Evolutionary conservation across 2,888 invertebrate species (phyloP), one percentile per base, ranked within the genome.

Genomic region (Thymelicus acteon): DNA sequence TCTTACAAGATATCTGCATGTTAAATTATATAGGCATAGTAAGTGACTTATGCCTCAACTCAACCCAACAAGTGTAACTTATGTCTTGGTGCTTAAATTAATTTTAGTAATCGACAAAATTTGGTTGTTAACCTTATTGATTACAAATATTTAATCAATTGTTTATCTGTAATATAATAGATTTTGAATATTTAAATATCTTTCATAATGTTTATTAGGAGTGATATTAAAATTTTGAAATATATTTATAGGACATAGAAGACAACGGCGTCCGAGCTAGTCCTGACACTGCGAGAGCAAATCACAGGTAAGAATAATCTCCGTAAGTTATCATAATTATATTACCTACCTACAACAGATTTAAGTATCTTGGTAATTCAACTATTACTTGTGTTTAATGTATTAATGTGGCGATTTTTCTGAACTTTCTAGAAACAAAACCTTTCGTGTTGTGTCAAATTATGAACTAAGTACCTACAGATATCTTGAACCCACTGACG

Each of bases 211-310:
- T 37, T 49, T n/a, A 44, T 37, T 15, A 6, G 1, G 3, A 48
- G n/a, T 54, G 19, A 39, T 62, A 67, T 49, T 49, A 61, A 54
- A n/a, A 70, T 13, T 63, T 49, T n/a, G n/a, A 69, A 76, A 15
- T 73, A 72, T 40, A 8, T 60, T 77, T 77, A 72, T 80, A 92
- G 92, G 92, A 92, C 12, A 80, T 78, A 15, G 92, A 93, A 1
- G 91, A 91, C 6, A 89, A 86, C 57, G 85, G 89, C 13, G 84
- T 88, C n/a, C 78, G 90, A 75, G 82, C 85, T 67, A 93, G 92
- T 74, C 93, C 93, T n/a, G 93, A 93, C 37, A 85, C 87, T 0
- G 85, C 84, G 3, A 78, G 88, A 67, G 85, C 82, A 73, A 85
- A 90, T 78, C 87, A 88, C 73, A 85, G 90, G 91, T 92, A 81